Base-by-base conservation (phyloP, 1,140 invertebrate species). In the Trialeurodes vaporariorum region DNA sequence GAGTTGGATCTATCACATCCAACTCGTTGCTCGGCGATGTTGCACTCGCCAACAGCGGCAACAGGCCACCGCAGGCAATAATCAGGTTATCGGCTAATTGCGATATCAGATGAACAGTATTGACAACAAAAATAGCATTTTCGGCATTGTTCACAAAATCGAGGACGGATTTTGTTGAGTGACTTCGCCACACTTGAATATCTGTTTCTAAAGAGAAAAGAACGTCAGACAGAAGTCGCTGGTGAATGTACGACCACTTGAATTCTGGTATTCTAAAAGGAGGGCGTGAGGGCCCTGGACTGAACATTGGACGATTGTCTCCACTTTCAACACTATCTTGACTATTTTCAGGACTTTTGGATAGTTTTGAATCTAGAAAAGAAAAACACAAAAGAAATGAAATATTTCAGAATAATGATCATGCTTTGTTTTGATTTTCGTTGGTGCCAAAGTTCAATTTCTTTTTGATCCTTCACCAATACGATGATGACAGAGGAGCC, bases 221-320 rank as follows among this genome's bases (percentile, higher is more conserved):
- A 24, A 99, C 89, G 82, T 99, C 97, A 17, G 95, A 96, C 1
- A 99, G 81, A 67, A 99, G 81, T 71, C 94, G 84, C 79, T 99
- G 94, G 81, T 99, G 98, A 71, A 99, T 95, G 77, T 94, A 93
- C 2, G 97, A 99, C 97, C 98, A 99, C 73, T 96, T 91, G 80
- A 99, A 99, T 81, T 99, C 97, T 27, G 97, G 97, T 78, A 99
- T 99, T 71, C 97, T 86, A 81, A 99, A 99, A 0, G 96, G 94
- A 25, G 96, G 96, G 72, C 94, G 86, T 23, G 94, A 91, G 21
- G 95, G 94, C 17, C 94, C 94, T 61, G 94, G 92, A 78, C 91
- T 96, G 78, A 97, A 97, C 86, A 96, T 93, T 60, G 92, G 91
- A 67, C 91, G 83, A 22, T 72, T 68, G 66, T 68, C 71, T 60